Conservation (phyloP, 2,888 invertebrate species). For the Thecocarcelia acutangulata region DNA sequence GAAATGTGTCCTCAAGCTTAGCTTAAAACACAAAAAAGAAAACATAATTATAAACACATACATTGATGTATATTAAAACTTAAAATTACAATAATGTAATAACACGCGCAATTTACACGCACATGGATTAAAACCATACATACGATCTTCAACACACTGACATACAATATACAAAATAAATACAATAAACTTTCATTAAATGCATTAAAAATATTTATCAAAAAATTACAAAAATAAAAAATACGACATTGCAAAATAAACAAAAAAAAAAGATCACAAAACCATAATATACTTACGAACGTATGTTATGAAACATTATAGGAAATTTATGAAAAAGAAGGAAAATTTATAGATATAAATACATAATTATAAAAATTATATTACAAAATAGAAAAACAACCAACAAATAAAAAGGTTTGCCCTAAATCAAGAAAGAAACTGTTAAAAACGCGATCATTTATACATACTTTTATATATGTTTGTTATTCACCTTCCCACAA, state of each 20-base stretch:
- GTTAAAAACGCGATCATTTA: conserved; percentile 13
- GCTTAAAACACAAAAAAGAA: conserved; percentile 48
- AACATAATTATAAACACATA: conserved; percentile 27
- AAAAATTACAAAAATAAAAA: conserved; percentile 44
- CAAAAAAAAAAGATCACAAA: conserved; percentile 45
- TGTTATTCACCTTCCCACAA: conserved; percentile 28
- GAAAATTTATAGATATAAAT: conserved; percentile 56
- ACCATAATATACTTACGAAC: conserved; percentile 53
- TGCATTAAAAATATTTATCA: conserved; percentile 57
- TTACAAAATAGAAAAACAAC: conserved; percentile 50
- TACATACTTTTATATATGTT: conserved; percentile 53
- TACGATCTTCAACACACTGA: conserved; percentile 62
- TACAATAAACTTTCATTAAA: conserved; percentile 70
- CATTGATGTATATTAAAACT: conserved; percentile 29
- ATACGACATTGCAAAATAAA: conserved; percentile 42
- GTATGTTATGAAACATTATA: conserved; percentile 50
- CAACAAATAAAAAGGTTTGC: conserved; percentile 38
- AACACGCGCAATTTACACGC: conserved; percentile 72
- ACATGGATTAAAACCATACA: conserved; percentile 67
- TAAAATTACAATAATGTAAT: conserved; percentile 57
- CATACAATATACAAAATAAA: conserved; percentile 66
- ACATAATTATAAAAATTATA: conserved; percentile 38
- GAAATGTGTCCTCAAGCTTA: conserved; percentile 65
- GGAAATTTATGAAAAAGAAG: conserved; percentile 59
- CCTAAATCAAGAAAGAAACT: conserved; percentile 27